phyloP scores from a whole-genome alignment of 2,888 invertebrate genomes.

The Tachina fera region DNA sequence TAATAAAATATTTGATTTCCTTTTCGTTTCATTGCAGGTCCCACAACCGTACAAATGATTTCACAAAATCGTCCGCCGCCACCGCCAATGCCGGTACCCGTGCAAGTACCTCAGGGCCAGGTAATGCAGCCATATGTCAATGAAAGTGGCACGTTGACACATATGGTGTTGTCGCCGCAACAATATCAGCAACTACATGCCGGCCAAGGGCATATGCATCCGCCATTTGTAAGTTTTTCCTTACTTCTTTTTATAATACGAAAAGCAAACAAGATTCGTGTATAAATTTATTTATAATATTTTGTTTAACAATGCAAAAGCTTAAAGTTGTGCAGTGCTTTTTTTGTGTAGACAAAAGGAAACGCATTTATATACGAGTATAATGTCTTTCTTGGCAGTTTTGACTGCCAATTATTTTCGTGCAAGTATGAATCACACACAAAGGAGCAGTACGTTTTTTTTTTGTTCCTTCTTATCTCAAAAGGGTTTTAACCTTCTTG shows the following conservation, averaged over 20 bases:
- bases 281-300: not conserved
- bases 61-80: constrained; percentile 90
- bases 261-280: not conserved
- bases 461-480: not conserved
- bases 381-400: not conserved
- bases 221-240: constrained; percentile 86
- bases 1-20: constrained; percentile 56
- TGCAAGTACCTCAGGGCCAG: constrained; percentile 95
- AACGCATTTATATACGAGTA: not conserved
- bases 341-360: constrained; percentile 14
- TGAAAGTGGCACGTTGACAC: constrained; percentile 93
- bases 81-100: constrained; percentile 92
- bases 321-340: constrained; percentile 27
- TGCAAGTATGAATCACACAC: constrained; percentile 56
- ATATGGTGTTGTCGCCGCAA: constrained; percentile 93
- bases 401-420: constrained; percentile 49
- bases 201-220: constrained; percentile 84
- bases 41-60: constrained; percentile 93
- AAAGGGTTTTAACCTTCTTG: constrained; percentile 46
- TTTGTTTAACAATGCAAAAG: constrained; percentile 11
- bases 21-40: constrained; percentile 85
- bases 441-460: too few relatives aligned
- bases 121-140: constrained; percentile 96
- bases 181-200: constrained; percentile 84
- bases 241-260: not conserved